Percentiles rank a stretch among this genome's conserved stretches.
These are phyloP conservation scores for Coilia nasus DNA, from an alignment of 2,797 vertebrate genomes.

Conservation along the genomic window DNA sequence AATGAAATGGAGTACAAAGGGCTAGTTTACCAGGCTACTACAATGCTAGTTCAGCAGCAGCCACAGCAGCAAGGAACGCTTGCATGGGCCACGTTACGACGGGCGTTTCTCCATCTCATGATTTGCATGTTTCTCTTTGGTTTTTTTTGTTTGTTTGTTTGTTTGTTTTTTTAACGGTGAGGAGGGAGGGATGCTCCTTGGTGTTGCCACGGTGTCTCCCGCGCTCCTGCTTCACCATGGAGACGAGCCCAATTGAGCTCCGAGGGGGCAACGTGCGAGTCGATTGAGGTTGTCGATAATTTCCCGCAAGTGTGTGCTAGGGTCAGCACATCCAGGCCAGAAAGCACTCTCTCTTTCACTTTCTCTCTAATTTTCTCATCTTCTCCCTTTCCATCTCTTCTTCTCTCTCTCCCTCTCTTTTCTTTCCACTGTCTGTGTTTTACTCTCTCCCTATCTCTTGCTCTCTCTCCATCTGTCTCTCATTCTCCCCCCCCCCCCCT, in stretches of 20 bases:
- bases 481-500: too few relatives aligned
- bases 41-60: slow-evolving; percentile 63
- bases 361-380: too few relatives aligned
- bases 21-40: too few relatives aligned
- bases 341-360: background rate
- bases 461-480: too few relatives aligned
- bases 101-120: background rate
- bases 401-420: background rate
- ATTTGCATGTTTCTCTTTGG: background rate
- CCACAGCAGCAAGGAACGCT: background rate
- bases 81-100: background rate
- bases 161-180: background rate
- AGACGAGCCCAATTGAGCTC: background rate
- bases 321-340: background rate
- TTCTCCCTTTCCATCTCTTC: background rate
- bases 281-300: slow-evolving; percentile 8
- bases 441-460: too few relatives aligned
- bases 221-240: background rate
- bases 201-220: slow-evolving; percentile 3
- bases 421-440: too few relatives aligned
- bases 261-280: background rate
- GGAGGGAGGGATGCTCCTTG: background rate
- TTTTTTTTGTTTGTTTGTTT: background rate
- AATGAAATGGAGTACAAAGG: too few relatives aligned
- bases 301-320: background rate